Conservation (phyloP, 53 echinoderm and acorn worm species). For the Echinometra lucunter region DNA sequence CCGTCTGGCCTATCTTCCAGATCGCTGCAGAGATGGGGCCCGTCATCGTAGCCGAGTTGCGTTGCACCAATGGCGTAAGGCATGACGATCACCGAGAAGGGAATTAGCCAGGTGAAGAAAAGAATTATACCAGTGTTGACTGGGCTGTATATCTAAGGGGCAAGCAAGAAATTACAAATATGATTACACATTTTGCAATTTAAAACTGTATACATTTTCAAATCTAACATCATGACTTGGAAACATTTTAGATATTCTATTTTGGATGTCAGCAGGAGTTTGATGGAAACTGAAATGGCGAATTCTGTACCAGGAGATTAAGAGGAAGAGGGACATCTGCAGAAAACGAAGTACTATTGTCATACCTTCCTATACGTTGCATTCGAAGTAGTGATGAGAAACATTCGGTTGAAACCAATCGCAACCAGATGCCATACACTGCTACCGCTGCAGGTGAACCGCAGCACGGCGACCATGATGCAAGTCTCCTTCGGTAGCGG, state of each 20-base stretch:
- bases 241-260: too few species aligned
- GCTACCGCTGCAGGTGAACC: constrained; percentile 56
- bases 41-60: constrained; percentile 48
- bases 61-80: constrained; percentile 60
- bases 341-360: too few species aligned
- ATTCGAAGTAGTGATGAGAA: constrained; percentile 50
- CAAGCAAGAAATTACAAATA: background rate
- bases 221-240: too few species aligned
- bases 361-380: constrained; percentile 53
- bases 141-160: constrained; percentile 38
- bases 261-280: too few species aligned
- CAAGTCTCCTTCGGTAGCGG: constrained; percentile 1
- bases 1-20: constrained; percentile 50
- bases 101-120: constrained; percentile 56
- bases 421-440: constrained; percentile 64
- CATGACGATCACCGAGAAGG: constrained; percentile 53
- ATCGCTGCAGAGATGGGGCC: constrained; percentile 62
- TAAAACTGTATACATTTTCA: too few species aligned
- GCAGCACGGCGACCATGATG: constrained; percentile 15
- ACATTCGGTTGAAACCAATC: constrained; percentile 47
- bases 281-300: too few species aligned
- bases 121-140: constrained; percentile 26
- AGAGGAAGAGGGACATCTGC: too few species aligned
- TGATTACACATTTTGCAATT: background rate
- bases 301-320: too few species aligned